Percentiles rank a stretch among this genome's conserved stretches.
These are phyloP conservation scores for Lanistes nyassanus DNA, from an alignment of 1,140 invertebrate species.

Conservation along the genomic window DNA sequence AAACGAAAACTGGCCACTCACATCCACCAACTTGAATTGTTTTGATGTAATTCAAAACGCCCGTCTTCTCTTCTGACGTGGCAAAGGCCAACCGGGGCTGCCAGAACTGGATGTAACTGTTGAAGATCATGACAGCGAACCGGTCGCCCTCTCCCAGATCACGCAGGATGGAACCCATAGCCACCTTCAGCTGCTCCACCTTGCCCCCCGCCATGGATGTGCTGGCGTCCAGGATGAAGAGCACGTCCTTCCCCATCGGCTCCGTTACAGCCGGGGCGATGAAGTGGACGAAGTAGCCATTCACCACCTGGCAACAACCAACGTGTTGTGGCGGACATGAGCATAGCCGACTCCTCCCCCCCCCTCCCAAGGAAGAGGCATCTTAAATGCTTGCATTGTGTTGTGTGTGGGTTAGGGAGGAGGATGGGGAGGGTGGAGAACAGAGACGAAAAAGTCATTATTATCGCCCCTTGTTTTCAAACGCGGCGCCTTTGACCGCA, in stretches of 20 bases:
- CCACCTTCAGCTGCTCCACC: conserved; percentile 74
- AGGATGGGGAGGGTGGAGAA: too few relatives aligned
- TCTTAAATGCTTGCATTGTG: too few relatives aligned
- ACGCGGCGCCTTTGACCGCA: not conserved
- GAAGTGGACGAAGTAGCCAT: conserved; percentile 82
- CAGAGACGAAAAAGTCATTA: not conserved
- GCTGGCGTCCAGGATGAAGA: conserved; percentile 78
- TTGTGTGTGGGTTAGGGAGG: too few relatives aligned
- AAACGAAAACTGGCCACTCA: too few relatives aligned
- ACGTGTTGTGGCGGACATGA: not conserved
- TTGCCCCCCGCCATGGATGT: conserved; percentile 77
- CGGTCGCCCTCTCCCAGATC: conserved; percentile 73
- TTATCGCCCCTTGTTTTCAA: not conserved
- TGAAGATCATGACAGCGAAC: conserved; percentile 75
- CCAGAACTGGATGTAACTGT: conserved; percentile 6
- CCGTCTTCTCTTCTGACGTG: too few relatives aligned
- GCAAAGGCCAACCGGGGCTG: not conserved
- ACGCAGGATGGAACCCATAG: conserved; percentile 75
- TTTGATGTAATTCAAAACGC: too few relatives aligned
- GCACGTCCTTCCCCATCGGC: conserved; percentile 74
- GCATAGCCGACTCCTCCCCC: not conserved
- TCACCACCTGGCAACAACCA: conserved; percentile 70
- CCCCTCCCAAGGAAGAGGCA: not conserved
- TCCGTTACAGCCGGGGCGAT: conserved; percentile 73
- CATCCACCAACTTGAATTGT: too few relatives aligned